Evolutionary conservation across 2,888 invertebrate genomes (phyloP).

Genomic region (Eupeodes latifasciatus): DNA sequence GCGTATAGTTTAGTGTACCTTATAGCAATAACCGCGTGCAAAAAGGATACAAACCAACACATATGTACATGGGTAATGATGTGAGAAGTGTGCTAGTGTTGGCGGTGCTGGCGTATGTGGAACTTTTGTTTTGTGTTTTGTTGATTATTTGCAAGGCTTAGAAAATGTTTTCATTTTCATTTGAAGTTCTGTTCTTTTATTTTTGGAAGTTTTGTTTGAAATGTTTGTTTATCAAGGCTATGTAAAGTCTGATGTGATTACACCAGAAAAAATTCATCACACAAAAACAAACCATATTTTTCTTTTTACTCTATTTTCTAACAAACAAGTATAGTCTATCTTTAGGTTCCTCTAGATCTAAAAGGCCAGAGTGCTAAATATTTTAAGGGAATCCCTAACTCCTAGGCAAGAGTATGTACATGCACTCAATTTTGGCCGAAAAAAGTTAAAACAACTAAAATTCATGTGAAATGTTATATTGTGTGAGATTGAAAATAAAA

Average conservation of each 20-base stretch:
- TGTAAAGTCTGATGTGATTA: conserved; percentile 31
- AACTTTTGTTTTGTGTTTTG: conserved; percentile 14
- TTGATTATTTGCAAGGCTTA: conserved; percentile 61
- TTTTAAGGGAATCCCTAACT: conserved; percentile 42
- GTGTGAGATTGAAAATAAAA: conserved; percentile 46
- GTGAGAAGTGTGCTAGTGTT: background rate
- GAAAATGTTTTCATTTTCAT: conserved; percentile 59
- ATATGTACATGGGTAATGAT: no score
- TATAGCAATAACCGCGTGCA: background rate
- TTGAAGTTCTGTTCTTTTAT: conserved; percentile 4
- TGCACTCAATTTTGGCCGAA: background rate
- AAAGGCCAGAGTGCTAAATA: conserved; percentile 45
- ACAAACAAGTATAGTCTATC: background rate
- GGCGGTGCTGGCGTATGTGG: background rate
- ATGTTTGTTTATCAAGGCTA: conserved; percentile 52
- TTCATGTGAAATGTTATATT: background rate
- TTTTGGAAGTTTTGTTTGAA: background rate
- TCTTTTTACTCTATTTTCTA: conserved; percentile 2
- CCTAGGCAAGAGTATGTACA: background rate
- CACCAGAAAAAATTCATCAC: background rate
- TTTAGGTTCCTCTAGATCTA: background rate
- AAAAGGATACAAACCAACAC: background rate
- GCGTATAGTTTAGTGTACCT: background rate
- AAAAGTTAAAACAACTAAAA: background rate
- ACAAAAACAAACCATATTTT: background rate